A percentile compares a stretch with the other conserved stretches of the same genome.
Conservation (phyloP, 2,113 vertebrate species). For the Cyanoderma ruficeps region DNA sequence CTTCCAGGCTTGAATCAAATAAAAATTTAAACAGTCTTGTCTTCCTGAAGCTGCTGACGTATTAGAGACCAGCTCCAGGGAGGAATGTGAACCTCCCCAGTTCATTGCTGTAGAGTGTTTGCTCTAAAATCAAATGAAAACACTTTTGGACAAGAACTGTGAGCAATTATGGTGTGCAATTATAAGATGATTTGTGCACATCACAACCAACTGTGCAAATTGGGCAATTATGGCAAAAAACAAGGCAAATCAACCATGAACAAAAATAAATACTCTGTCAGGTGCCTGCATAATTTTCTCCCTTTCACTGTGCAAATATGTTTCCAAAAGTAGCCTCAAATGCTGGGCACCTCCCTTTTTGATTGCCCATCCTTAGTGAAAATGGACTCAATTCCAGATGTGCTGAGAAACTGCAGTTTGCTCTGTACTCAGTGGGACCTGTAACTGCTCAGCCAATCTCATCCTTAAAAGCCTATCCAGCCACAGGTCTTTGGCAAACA, state of each 20-base stretch:
- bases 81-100: background rate
- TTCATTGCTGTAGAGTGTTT: slow-evolving; percentile 49
- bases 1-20: slow-evolving; percentile 39
- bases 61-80: slow-evolving; percentile 16
- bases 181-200: slow-evolving; percentile 56
- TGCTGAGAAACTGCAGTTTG: background rate
- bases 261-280: slow-evolving; percentile 58
- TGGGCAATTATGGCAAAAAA: slow-evolving; percentile 25
- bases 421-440: background rate
- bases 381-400: slow-evolving; percentile 24
- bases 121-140: slow-evolving; percentile 61
- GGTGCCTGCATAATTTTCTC: slow-evolving; percentile 53
- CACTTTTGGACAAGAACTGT: slow-evolving; percentile 45
- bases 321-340: slow-evolving; percentile 50
- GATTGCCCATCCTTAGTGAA: slow-evolving; percentile 1
- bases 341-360: slow-evolving; percentile 7
- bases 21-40: slow-evolving; percentile 38
- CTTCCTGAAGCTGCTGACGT: slow-evolving; percentile 49
- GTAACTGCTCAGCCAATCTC: background rate
- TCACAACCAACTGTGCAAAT: slow-evolving; percentile 57
- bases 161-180: slow-evolving; percentile 58
- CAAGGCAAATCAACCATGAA: slow-evolving; percentile 40
- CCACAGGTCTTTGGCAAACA: background rate
- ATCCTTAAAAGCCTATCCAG: background rate
- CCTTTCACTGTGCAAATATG: slow-evolving; percentile 36